These are phyloP conservation scores for Zaprionus nigranus DNA, from an alignment of 1,140 invertebrate species.

Conservation along the genomic window DNA sequence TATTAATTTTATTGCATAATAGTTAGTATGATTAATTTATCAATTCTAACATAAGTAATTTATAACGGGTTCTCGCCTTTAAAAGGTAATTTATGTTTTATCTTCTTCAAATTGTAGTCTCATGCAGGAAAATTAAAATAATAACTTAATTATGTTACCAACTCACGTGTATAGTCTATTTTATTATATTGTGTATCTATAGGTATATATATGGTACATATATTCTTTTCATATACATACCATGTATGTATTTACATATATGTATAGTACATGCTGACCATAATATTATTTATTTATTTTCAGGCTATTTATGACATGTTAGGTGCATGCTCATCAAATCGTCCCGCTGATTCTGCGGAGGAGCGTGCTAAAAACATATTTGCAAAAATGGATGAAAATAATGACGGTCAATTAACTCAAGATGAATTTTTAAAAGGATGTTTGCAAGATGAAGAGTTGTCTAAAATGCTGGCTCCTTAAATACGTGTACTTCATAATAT, in stretches of 20 bases:
- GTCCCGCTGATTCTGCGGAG: conserved; percentile 96
- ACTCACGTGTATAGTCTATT: no score
- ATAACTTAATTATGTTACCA: no score
- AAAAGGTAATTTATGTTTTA: no score
- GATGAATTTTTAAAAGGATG: conserved; percentile 99
- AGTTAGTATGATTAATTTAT: no score
- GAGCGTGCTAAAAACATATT: conserved; percentile 99
- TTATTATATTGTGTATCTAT: no score
- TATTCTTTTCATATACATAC: neutral
- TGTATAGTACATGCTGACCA: neutral
- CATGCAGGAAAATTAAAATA: no score
- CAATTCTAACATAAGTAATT: no score
- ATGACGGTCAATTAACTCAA: conserved; percentile 98
- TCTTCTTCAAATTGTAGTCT: no score
- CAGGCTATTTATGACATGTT: conserved; percentile 99
- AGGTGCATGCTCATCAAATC: conserved; percentile 96
- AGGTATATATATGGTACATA: neutral
- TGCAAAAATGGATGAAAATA: conserved; percentile 99
- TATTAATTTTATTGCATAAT: no score
- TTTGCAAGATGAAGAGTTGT: conserved; percentile 98
- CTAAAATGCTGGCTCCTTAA: conserved; percentile 97
- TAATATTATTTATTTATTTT: conserved; percentile 53
- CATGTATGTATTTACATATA: neutral
- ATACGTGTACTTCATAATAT: conserved; percentile 83
- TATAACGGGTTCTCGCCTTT: no score